Conservation (phyloP, 2,888 invertebrate species). For the Hypena proboscidalis region DNA sequence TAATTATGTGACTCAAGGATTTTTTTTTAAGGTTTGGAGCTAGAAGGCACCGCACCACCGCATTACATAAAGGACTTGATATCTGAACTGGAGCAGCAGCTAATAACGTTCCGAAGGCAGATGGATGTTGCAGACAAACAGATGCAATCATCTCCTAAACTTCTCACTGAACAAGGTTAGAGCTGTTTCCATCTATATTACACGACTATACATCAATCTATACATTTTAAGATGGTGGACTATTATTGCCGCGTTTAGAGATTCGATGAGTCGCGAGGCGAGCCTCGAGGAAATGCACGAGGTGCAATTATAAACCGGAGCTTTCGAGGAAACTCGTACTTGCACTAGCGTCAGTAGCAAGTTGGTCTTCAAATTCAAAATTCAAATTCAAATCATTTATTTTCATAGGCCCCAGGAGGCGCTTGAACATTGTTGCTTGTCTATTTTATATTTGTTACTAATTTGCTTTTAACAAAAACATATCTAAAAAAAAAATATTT, state of each 20-base stretch:
- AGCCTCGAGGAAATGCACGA: too few relatives aligned
- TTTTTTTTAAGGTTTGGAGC: conserved; percentile 60
- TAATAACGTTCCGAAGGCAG: conserved; percentile 72
- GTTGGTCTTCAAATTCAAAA: too few relatives aligned
- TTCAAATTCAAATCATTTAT: too few relatives aligned
- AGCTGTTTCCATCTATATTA: not conserved
- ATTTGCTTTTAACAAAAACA: too few relatives aligned
- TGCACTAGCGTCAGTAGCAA: too few relatives aligned
- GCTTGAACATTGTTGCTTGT: too few relatives aligned
- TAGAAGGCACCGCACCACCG: conserved; percentile 72
- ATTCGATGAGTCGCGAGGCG: too few relatives aligned
- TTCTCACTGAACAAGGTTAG: conserved; percentile 78
- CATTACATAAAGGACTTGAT: conserved; percentile 72
- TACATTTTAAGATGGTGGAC: not conserved
- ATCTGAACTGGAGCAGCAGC: conserved; percentile 71
- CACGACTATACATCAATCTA: not conserved
- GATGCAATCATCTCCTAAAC: conserved; percentile 75
- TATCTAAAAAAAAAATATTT: too few relatives aligned
- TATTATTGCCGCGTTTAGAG: not conserved
- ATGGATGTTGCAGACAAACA: conserved; percentile 81
- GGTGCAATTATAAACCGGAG: too few relatives aligned
- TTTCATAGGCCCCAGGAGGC: too few relatives aligned
- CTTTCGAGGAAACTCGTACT: too few relatives aligned
- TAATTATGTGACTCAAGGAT: not conserved
- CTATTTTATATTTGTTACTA: too few relatives aligned